phyloP scores from a whole-genome alignment of 2,888 invertebrate genomes.

The Willowsia nigromaculata region DNA sequence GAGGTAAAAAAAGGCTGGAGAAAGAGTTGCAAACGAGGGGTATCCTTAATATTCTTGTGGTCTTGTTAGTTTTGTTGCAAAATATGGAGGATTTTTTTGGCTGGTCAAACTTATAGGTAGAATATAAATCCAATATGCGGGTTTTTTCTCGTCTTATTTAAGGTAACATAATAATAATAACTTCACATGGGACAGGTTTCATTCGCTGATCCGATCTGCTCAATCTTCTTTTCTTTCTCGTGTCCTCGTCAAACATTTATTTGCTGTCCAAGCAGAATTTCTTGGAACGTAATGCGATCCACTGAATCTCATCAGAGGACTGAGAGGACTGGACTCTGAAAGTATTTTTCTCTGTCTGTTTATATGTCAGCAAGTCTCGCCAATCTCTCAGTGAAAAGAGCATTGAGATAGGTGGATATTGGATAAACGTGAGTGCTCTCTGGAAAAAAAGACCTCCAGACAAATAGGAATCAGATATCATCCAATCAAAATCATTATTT shows the following conservation, averaged over 20 bases:
- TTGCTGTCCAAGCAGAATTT: slow-evolving; percentile 33
- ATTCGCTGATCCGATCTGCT: slow-evolving; percentile 27
- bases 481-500: not conserved
- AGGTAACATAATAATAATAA: not conserved
- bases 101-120: not conserved
- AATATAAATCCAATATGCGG: not conserved
- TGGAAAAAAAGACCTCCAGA: not conserved
- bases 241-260: slow-evolving; percentile 19
- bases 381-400: too few relatives aligned
- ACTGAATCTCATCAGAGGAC: not conserved
- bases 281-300: slow-evolving; percentile 13
- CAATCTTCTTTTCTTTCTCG: slow-evolving; percentile 35
- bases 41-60: not conserved
- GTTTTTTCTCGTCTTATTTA: not conserved
- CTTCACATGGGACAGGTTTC: not conserved
- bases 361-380: slow-evolving; percentile 11
- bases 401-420: not conserved
- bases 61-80: not conserved
- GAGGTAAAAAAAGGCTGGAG: not conserved
- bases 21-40: not conserved
- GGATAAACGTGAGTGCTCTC: not conserved
- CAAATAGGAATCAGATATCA: slow-evolving; percentile 31
- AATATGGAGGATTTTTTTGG: not conserved
- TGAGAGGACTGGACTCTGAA: not conserved
- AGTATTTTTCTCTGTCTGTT: not conserved